Conservation (phyloP, 1,140 invertebrate species). For the Heliconius hermathena region DNA sequence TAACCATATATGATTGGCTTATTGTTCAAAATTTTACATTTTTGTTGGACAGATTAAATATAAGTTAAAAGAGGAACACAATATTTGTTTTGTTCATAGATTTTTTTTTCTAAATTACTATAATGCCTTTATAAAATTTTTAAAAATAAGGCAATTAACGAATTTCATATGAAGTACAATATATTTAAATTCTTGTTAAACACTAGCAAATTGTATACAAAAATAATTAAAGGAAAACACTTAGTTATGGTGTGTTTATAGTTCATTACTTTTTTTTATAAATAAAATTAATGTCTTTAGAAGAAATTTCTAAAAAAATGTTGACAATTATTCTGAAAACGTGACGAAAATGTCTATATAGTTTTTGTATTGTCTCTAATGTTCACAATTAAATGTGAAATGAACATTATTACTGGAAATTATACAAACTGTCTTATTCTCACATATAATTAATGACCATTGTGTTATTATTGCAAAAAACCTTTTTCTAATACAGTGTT, state of each 20-base stretch:
- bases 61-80: neutral
- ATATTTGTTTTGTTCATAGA: neutral
- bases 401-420: neutral
- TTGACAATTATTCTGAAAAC: conserved; percentile 1
- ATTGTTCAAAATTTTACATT: neutral
- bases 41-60: neutral
- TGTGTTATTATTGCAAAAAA: neutral
- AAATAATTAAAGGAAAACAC: neutral
- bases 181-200: conserved; percentile 35
- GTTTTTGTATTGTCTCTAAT: neutral
- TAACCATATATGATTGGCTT: neutral
- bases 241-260: neutral
- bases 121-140: conserved; percentile 2
- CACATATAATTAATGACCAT: neutral
- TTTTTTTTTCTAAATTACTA: neutral
- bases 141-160: conserved; percentile 29
- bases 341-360: neutral
- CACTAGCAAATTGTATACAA: conserved; percentile 19
- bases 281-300: neutral
- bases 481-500: conserved; percentile 19
- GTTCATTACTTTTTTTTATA: neutral
- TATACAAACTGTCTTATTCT: conserved; percentile 1
- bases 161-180: conserved; percentile 39
- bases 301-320: neutral
- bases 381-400: neutral